Evolutionary conservation across 2,113 vertebrate genomes (phyloP).

Genomic region (Macroglossus sobrinus): DNA sequence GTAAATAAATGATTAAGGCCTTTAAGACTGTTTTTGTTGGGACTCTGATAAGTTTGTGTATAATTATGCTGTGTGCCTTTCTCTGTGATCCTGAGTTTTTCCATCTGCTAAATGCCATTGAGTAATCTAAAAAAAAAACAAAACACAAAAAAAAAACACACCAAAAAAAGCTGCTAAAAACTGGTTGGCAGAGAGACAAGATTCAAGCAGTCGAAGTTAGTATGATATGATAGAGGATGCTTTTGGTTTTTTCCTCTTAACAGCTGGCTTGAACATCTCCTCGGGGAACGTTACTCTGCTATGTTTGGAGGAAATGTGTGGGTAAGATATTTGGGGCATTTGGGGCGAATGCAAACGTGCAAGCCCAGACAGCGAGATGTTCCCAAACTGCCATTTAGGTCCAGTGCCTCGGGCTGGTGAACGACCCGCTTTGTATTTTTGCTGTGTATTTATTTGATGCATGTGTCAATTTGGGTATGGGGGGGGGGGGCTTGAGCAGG

Average conservation of each 20-base stretch:
- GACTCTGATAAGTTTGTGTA: slow-evolving; percentile 28
- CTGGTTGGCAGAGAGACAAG: slow-evolving; percentile 9
- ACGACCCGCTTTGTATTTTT: not conserved
- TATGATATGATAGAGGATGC: not conserved
- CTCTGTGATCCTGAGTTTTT: not conserved
- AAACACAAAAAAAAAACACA: too few relatives aligned
- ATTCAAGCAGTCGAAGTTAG: not conserved
- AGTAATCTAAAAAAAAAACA: not conserved
- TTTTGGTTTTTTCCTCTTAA: not conserved
- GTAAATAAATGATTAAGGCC: slow-evolving; percentile 10
- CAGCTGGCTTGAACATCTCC: slow-evolving; percentile 14
- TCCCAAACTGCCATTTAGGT: not conserved
- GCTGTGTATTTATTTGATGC: not conserved
- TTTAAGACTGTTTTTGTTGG: slow-evolving; percentile 11
- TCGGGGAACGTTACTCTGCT: not conserved
- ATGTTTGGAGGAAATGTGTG: not conserved
- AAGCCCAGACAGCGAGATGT: not conserved
- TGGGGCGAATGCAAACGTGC: rapidly evolving
- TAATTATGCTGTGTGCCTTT: not conserved
- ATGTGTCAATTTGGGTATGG: not conserved
- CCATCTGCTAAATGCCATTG: slow-evolving; percentile 25
- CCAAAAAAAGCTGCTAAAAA: not conserved
- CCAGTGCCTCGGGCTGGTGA: not conserved
- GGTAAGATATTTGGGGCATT: not conserved
- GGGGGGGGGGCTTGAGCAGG: not conserved